Percentiles rank a stretch among this genome's conserved stretches.
phyloP scores from a whole-genome alignment of 2,797 vertebrate genomes.

The Urophycis tenuis region DNA sequence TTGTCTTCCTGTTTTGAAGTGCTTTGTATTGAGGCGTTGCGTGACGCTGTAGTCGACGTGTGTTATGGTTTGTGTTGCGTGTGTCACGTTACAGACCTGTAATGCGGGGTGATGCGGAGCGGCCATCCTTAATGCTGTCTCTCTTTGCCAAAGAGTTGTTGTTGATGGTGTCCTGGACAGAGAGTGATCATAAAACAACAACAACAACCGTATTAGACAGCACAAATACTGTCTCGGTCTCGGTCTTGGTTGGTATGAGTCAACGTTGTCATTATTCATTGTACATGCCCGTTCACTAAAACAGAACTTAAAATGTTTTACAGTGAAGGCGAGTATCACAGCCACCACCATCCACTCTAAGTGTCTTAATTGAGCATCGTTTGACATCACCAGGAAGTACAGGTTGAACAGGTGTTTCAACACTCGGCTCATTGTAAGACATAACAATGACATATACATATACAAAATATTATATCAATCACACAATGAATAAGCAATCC shows the following conservation, averaged over 20 bases:
- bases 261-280: not conserved
- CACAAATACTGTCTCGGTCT: constrained; percentile 10
- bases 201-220: constrained; percentile 8
- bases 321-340: not conserved
- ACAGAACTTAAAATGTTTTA: not conserved
- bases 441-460: no score
- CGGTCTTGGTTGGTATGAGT: not conserved
- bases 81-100: constrained; percentile 74
- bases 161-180: constrained; percentile 88
- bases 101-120: constrained; percentile 87
- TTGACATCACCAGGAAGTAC: not conserved
- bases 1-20: not conserved
- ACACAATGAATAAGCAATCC: not conserved
- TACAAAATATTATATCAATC: no score
- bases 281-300: not conserved
- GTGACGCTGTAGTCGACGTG: no score
- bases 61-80: not conserved
- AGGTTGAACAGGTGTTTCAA: not conserved
- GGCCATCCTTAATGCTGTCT: constrained; percentile 92
- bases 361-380: not conserved
- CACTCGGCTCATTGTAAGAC: no score
- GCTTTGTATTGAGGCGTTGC: not conserved
- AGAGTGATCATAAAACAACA: constrained; percentile 18
- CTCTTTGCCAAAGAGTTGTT: constrained; percentile 98
- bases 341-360: no score